These are phyloP conservation scores for Erebia aethiops DNA, from an alignment of 2,888 invertebrate species.

Conservation along the genomic window DNA sequence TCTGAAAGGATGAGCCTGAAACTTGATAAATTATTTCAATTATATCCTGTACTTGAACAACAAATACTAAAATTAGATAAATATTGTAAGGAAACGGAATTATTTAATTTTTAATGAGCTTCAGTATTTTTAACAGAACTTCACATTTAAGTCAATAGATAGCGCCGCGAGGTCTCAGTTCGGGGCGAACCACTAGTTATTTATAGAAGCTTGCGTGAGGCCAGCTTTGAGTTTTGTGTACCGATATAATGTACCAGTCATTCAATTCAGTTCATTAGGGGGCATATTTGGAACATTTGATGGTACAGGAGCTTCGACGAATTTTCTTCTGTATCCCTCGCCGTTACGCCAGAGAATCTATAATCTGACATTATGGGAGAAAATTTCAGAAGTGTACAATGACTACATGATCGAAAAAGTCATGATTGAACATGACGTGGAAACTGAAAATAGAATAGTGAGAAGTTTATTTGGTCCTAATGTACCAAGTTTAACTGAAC, in stretches of 20 bases:
- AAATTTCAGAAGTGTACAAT: conserved; percentile 37
- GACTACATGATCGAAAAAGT: conserved; percentile 2
- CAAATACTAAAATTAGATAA: no score
- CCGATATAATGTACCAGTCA: conserved; percentile 43
- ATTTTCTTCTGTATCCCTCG: conserved; percentile 39
- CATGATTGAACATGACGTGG: conserved; percentile 2
- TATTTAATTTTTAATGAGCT: no score
- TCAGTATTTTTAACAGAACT: no score
- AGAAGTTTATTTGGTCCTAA: conserved; percentile 33
- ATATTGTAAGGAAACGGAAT: no score
- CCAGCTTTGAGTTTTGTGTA: conserved; percentile 43
- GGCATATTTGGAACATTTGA: conserved; percentile 26
- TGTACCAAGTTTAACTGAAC: conserved; percentile 41
- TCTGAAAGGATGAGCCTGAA: no score
- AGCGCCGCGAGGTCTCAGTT: no score
- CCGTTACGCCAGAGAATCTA: conserved; percentile 15
- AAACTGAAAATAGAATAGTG: conserved; percentile 26
- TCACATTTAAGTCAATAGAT: no score
- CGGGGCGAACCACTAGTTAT: no score
- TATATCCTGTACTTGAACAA: no score
- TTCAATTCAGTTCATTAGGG: conserved; percentile 43
- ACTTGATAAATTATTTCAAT: no score
- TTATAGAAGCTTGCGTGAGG: conserved; percentile 47
- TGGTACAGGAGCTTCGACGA: conserved; percentile 33
- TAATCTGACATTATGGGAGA: conserved; percentile 40